Conservation (phyloP, 2,797 vertebrate genomes). For the Ptychobarbus kaznakovi region DNA sequence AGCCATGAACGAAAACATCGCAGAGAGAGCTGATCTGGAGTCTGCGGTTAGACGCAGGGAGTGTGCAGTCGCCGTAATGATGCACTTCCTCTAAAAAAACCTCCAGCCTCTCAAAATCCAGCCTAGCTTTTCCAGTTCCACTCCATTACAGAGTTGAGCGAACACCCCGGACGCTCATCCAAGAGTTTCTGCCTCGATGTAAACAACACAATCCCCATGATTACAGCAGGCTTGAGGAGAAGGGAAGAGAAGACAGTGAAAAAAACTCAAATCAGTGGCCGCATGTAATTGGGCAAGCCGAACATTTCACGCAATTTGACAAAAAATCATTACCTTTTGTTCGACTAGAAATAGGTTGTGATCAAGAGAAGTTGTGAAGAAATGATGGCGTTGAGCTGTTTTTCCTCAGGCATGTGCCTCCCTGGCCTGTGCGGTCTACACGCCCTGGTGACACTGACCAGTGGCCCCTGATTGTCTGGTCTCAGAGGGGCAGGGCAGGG, state of each 20-base stretch:
- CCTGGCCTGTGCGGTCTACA: slow-evolving; percentile 38
- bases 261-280: neutral
- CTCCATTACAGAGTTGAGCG: slow-evolving; percentile 53
- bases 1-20: neutral
- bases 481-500: slow-evolving; percentile 56
- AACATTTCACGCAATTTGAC: neutral
- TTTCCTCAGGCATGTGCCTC: slow-evolving; percentile 50
- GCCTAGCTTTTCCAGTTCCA: slow-evolving; percentile 53
- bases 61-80: slow-evolving; percentile 32
- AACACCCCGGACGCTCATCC: slow-evolving; percentile 43
- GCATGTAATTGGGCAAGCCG: neutral
- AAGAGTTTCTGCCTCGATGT: slow-evolving; percentile 49
- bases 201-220: slow-evolving; percentile 57
- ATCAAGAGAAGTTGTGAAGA: slow-evolving; percentile 48
- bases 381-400: slow-evolving; percentile 40
- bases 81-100: slow-evolving; percentile 51
- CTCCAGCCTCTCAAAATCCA: slow-evolving; percentile 48
- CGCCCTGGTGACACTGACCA: slow-evolving; percentile 53
- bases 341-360: neutral
- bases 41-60: slow-evolving; percentile 41
- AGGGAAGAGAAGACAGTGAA: slow-evolving; percentile 5
- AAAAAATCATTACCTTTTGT: slow-evolving; percentile 32
- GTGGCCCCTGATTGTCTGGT: slow-evolving; percentile 62
- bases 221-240: slow-evolving; percentile 49
- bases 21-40: slow-evolving; percentile 40